Base-by-base conservation (phyloP, 2,888 invertebrate genomes). In the Blastobasis lacticolella region DNA sequence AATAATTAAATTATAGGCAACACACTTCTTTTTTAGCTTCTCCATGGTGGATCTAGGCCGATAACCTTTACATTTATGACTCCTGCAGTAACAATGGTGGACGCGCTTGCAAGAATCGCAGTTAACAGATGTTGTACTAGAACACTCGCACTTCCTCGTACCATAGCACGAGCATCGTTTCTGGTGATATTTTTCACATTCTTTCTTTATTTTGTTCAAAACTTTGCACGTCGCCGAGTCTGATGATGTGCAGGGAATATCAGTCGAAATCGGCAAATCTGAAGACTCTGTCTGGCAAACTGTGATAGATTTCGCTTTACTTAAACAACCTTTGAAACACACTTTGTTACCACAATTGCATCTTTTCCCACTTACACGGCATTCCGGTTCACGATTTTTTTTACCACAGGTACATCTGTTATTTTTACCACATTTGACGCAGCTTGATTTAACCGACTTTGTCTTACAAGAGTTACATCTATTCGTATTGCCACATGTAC, bases 1-100 rank as follows among this genome's bases (percentile, higher is more conserved):
- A 49, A 88, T 66, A n/a, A 88, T 83, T 45, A 88, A 64, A 58
- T 88, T 88, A 60, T 88, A 88, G 6, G 88, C 88, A 0, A 88
- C 69, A 46, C 82, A 75, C 60, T 80, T 83, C 54, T 81, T 83
- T 52, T 73, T 76, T 0, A 61, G 36, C 53, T 80, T 84, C 6
- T 84, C 84, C 4, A 58, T 57, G 1, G 55, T 61, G 4, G 58
- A 54, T 60, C 76, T 84, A 4, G 67, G 56, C 51, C 66, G 75
- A 47, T 74, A 66, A 8, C 62, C 60, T 60, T 75, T 82, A 57
- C 85, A 83, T 64, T 76, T 82, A 54, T 82, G 77, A 5, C 59
- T 62, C 59, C 71, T 67, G 53, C 84, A 85, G 5, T 63, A 56
- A 53, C 82, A 85, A 45, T 79, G 66, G 54, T 82, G 81, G 0